Percentiles rank a stretch among this genome's conserved stretches.
Evolutionary conservation across 1,140 invertebrate species (phyloP).

Genomic region (Euura lappo): DNA sequence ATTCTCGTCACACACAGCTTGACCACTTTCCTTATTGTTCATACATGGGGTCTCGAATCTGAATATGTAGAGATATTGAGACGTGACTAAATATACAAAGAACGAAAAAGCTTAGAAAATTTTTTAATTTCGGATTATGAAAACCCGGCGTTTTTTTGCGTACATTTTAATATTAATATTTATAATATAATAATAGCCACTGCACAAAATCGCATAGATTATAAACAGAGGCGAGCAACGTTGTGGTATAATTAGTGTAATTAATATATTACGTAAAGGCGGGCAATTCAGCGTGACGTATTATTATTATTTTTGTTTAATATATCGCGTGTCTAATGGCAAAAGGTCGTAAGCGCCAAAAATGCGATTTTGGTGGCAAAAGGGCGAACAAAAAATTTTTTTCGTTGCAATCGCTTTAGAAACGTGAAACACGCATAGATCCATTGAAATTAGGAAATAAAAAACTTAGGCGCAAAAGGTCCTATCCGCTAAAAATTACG

Average conservation of each 20-base stretch:
- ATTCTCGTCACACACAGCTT: neutral
- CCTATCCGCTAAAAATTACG: too few species aligned
- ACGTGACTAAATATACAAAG: neutral
- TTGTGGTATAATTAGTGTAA: slow-evolving; percentile 16
- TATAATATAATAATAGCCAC: neutral
- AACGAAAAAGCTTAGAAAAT: slow-evolving; percentile 3
- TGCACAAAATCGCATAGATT: neutral
- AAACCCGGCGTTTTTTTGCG: neutral
- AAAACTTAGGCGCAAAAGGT: too few species aligned
- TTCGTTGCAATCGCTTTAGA: too few species aligned
- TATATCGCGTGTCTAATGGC: too few species aligned
- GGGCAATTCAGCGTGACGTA: slow-evolving; percentile 9
- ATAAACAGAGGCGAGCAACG: neutral
- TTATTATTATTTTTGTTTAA: neutral
- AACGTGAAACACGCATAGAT: too few species aligned
- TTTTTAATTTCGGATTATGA: neutral
- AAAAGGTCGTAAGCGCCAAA: too few species aligned
- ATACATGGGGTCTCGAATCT: neutral
- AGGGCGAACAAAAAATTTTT: too few species aligned
- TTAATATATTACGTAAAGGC: slow-evolving; percentile 27
- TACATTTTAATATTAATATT: neutral
- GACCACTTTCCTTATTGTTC: neutral
- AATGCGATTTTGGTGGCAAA: too few species aligned
- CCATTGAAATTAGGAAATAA: too few species aligned
- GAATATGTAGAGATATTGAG: neutral